Evolutionary conservation across 1,140 invertebrate genomes (phyloP), one percentile per base, ranked within the genome.

Genomic region (Aricia agestis): DNA sequence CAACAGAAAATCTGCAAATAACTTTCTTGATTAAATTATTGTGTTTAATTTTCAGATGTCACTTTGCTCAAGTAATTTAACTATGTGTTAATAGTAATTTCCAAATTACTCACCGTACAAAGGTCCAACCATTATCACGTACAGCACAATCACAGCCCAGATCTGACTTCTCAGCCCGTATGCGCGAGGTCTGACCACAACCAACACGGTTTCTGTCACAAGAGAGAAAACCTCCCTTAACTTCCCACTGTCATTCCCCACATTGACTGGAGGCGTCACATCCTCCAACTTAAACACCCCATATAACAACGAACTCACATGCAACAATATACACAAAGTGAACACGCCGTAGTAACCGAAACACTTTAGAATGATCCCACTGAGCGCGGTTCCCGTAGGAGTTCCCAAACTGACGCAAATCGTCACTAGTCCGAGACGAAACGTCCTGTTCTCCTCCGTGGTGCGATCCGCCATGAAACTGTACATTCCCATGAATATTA

Each of bases 401-500:
- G 92, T 90, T 17, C 92, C 90, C 58, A 92, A 82, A 67, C 84
- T 92, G 5, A 89, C 82, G 77, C 92, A 89, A 72, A 93, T 90
- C 41, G 92, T 90, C 1, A 92, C 92, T 9, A 93, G 82, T 9
- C 93, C 93, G 65, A 93, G 85, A 42, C 94, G 87, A 73, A 94
- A 92, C 2, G 94, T 93, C 31, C 94, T 91, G 76, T 93, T 93
- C 75, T 94, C 92, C 52, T 93, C 89, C 19, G 87, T 90, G 15
- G 93, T 94, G 25, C 93, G 89, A 59, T 92, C 92, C 36, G 93
- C 92, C 76, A 94, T 93, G 74, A 94, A 94, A 85, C 93, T 94
- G 72, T 92, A 94, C 80, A 94, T 92, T 25, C 93, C 94, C 93
- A 94, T 94, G 74, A 94, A 91, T 82, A 94, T 93, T 58, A 93